Evolutionary conservation across 2,888 invertebrate species (phyloP).

Genomic region (Harpagoxenus sublaevis): DNA sequence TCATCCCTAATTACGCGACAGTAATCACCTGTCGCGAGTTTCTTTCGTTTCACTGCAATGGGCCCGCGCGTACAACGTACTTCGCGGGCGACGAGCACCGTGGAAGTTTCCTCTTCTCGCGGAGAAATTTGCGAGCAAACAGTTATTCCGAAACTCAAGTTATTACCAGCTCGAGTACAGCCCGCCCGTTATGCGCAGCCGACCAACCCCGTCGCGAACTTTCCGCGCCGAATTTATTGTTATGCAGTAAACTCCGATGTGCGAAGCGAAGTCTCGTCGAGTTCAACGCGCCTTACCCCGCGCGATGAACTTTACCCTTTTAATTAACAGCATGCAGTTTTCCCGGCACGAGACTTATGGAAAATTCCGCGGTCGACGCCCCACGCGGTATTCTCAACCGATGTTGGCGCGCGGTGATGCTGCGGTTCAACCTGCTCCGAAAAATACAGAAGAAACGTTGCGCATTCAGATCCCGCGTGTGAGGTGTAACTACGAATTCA

Average conservation of each 20-base stretch:
- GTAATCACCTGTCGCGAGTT: background rate
- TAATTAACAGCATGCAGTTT: slow-evolving; percentile 55
- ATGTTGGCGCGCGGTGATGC: background rate
- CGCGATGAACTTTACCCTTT: slow-evolving; percentile 50
- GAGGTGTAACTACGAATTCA: slow-evolving; percentile 12
- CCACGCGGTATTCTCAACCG: background rate
- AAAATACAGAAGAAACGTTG: background rate
- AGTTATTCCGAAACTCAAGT: slow-evolving; percentile 52
- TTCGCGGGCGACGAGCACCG: background rate
- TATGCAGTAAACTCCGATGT: slow-evolving; percentile 39
- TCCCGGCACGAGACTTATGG: slow-evolving; percentile 39
- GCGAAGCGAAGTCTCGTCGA: slow-evolving; percentile 21
- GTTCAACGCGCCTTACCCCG: slow-evolving; percentile 10
- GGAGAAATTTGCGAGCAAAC: slow-evolving; percentile 46
- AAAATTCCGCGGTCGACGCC: slow-evolving; percentile 34
- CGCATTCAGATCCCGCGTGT: background rate
- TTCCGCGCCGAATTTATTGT: slow-evolving; percentile 52
- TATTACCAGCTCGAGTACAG: slow-evolving; percentile 33
- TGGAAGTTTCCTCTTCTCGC: slow-evolving; percentile 33
- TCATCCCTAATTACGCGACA: background rate
- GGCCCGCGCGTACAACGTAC: background rate
- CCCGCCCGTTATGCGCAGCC: slow-evolving; percentile 34
- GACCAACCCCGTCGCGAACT: slow-evolving; percentile 29
- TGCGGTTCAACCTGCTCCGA: background rate
- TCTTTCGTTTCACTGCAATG: slow-evolving; percentile 19